Evolutionary conservation across 2,888 invertebrate genomes (phyloP).

Genomic region (Neoitamus cyanurus): DNA sequence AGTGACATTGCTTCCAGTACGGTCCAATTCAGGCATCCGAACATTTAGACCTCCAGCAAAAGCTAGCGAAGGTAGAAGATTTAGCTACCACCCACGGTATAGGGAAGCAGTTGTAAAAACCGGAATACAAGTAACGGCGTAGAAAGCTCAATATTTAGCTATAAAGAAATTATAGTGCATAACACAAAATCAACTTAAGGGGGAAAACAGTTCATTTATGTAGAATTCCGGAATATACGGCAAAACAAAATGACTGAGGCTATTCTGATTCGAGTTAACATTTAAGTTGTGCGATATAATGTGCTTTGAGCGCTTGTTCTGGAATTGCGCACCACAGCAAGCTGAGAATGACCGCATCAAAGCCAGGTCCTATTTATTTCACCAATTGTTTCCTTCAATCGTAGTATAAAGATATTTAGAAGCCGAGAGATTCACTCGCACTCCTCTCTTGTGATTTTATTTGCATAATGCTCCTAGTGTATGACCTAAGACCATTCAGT

Average conservation of each 20-base stretch:
- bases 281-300: not conserved
- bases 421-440: not conserved
- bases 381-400: not conserved
- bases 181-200: not conserved
- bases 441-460: slow-evolving; percentile 3
- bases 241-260: not conserved
- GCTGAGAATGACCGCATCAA: slow-evolving; percentile 26
- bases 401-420: not conserved
- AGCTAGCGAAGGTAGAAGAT: slow-evolving; percentile 60
- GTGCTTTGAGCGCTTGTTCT: slow-evolving; percentile 26
- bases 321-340: not conserved
- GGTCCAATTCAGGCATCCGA: slow-evolving; percentile 82
- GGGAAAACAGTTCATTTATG: not conserved
- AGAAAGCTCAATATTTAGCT: not conserved
- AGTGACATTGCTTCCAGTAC: slow-evolving; percentile 79
- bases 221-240: not conserved
- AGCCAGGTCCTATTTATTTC: not conserved
- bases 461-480: not conserved
- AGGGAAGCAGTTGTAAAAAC: slow-evolving; percentile 63
- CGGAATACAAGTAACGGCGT: slow-evolving; percentile 61
- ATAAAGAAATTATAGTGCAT: not conserved
- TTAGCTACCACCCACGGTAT: slow-evolving; percentile 53
- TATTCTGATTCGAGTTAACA: not conserved
- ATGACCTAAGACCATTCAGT: not conserved
- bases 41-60: slow-evolving; percentile 71